Evolutionary conservation across 2,888 invertebrate genomes (phyloP).

Genomic region (Drosophila parthenogenetica): DNA sequence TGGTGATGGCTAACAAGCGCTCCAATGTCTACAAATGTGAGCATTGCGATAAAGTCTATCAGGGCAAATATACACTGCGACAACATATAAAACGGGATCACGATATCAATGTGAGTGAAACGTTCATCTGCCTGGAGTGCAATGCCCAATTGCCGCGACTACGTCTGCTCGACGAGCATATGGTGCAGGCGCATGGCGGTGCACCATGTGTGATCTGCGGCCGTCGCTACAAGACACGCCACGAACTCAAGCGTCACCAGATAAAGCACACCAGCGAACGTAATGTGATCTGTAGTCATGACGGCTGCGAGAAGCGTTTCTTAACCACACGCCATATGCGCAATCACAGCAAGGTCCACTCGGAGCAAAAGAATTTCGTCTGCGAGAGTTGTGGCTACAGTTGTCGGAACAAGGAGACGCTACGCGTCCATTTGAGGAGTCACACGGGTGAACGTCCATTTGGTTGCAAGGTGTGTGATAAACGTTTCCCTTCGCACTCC

Average conservation of each 20-base stretch:
- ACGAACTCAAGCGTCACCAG: conserved; percentile 76
- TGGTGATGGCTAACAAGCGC: not conserved
- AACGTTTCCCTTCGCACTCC: conserved; percentile 75
- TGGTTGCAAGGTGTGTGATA: conserved; percentile 72
- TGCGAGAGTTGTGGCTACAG: conserved; percentile 81
- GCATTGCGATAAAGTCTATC: conserved; percentile 64
- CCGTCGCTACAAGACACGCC: conserved; percentile 72
- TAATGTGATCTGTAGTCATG: conserved; percentile 66
- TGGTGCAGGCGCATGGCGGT: conserved; percentile 65
- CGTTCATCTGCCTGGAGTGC: conserved; percentile 65
- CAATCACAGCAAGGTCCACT: conserved; percentile 73
- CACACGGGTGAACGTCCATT: conserved; percentile 82
- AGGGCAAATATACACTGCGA: conserved; percentile 60
- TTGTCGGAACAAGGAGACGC: conserved; percentile 74
- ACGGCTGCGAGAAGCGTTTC: conserved; percentile 78
- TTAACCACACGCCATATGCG: conserved; percentile 70
- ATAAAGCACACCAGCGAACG: conserved; percentile 70
- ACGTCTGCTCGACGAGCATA: conserved; percentile 66
- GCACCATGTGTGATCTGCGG: conserved; percentile 63
- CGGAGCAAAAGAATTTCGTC: conserved; percentile 74
- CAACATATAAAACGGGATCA: conserved; percentile 69
- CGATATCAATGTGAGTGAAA: conserved; percentile 24
- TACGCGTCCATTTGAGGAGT: conserved; percentile 76
- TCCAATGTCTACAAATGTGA: conserved; percentile 60
- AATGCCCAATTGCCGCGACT: conserved; percentile 55